phyloP scores from a whole-genome alignment of 2,797 vertebrate species.

The Ambastaia sidthimunki region DNA sequence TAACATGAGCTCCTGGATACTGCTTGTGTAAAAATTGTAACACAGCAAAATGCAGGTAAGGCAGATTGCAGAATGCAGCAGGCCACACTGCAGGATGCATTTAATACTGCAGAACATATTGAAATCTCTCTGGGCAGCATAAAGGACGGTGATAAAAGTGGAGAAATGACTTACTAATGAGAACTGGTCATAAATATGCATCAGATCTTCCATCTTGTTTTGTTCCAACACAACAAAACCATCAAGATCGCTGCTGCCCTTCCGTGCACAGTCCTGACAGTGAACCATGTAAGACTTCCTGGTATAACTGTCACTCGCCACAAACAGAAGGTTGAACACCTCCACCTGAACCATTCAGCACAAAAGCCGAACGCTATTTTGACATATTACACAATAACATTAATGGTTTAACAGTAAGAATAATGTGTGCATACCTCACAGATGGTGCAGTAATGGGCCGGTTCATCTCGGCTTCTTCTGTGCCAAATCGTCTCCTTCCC shows the following conservation, averaged over 20 bases:
- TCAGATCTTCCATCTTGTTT: constrained; percentile 96
- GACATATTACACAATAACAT: neutral
- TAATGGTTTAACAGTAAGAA: neutral
- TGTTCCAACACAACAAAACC: constrained; percentile 98
- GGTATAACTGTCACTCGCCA: constrained; percentile 93
- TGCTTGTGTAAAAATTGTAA: too few species aligned
- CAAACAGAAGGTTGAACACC: constrained; percentile 96
- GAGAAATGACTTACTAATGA: constrained; percentile 87
- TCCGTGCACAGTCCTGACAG: constrained; percentile 97
- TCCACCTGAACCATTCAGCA: constrained; percentile 82
- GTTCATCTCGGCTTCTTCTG: constrained; percentile 88
- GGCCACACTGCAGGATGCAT: too few species aligned
- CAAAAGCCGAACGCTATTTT: neutral
- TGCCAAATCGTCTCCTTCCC: constrained; percentile 95
- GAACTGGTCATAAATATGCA: constrained; percentile 98
- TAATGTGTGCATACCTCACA: constrained; percentile 83
- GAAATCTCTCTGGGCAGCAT: neutral
- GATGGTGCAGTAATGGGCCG: constrained; percentile 95
- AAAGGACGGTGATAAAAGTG: neutral
- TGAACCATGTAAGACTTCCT: constrained; percentile 91
- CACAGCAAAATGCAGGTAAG: too few species aligned
- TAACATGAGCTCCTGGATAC: too few species aligned
- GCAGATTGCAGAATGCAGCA: too few species aligned
- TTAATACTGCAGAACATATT: too few species aligned
- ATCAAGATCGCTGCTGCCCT: constrained; percentile 90